phyloP scores from a whole-genome alignment of 92 coral and sea anemone genomes.

The Phenganax marumi region DNA sequence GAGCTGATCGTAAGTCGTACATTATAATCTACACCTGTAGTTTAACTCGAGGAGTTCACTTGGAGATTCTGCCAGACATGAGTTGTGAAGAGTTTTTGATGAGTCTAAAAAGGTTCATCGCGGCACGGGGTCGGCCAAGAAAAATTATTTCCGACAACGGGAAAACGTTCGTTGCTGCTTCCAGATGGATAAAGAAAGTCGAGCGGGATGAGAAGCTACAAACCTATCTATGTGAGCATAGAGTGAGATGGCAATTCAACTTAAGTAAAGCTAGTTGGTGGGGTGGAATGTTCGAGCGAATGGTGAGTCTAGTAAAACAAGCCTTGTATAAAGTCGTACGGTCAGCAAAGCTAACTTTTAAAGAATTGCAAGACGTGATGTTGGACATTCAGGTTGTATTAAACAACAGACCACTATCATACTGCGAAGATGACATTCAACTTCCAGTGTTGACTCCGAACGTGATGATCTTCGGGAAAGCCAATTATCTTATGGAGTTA shows the following conservation, averaged over 20 bases:
- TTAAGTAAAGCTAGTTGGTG: slow-evolving; percentile 7
- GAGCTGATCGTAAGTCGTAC: slow-evolving; percentile 6
- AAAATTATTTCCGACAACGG: slow-evolving; percentile 26
- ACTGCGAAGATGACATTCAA: slow-evolving; percentile 50
- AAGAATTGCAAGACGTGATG: slow-evolving; percentile 30
- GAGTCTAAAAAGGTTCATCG: slow-evolving; percentile 21
- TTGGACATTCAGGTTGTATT: slow-evolving; percentile 46
- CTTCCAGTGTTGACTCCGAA: slow-evolving; percentile 57
- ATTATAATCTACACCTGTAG: slow-evolving; percentile 25
- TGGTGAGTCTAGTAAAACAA: neutral
- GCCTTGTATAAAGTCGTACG: slow-evolving; percentile 15
- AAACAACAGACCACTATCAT: slow-evolving; percentile 53
- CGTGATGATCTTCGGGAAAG: slow-evolving; percentile 47
- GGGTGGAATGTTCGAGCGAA: slow-evolving; percentile 31
- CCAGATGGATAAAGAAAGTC: neutral
- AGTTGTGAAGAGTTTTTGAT: slow-evolving; percentile 27
- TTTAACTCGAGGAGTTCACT: slow-evolving; percentile 22
- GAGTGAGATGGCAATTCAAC: neutral
- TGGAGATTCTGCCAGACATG: slow-evolving; percentile 20
- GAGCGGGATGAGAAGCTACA: slow-evolving; percentile 1
- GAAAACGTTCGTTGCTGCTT: slow-evolving; percentile 6
- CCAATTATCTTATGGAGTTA: slow-evolving; percentile 49
- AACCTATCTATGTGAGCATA: neutral
- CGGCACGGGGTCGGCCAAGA: slow-evolving; percentile 18
- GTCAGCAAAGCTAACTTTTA: neutral